Evolutionary conservation across 2,797 vertebrate species (phyloP), one percentile per base, ranked within the genome.

Genomic region (Helostoma temminkii): DNA sequence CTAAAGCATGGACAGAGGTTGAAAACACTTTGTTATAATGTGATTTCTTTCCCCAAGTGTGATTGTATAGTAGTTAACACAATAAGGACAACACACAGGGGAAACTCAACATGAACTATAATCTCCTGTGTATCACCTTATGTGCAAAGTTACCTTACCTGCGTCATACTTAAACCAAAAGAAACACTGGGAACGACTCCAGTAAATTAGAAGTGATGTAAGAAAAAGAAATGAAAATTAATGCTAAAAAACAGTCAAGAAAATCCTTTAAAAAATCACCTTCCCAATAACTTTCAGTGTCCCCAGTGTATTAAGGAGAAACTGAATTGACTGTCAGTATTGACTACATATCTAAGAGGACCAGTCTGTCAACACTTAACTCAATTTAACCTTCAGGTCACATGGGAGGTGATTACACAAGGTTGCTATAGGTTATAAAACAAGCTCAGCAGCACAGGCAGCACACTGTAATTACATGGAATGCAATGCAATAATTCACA

Each of bases 401-500:
- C 26, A 62, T 28, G 36, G 22, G 50, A 64, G 49, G 39, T 11
- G 1, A 65, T 39, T 41, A n/a, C 41, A 42, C 8, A n/a, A 9
- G 41, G 18, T n/a, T 10, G 18, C 14, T 34, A 11, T 34, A 62
- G 74, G 52, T 71, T 69, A 41, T 59, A 58, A 43, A 60, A 49
- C 28, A 62, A 56, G 14, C 49, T 65, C 59, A 78, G 60, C 50
- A 74, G 68, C 54, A 47, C 63, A 80, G 79, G 74, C 47, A 45
- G 50, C 28, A 43, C 36, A 25, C 19, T 71, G 59, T 61, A 74
- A 71, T 79, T 77, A 76, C 70, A 67, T 50, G 21, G 30, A 66
- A 52, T 72, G 42, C 15, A 19, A 15, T 71, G 61, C 28, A 66
- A 60, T 76, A 70, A 76, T 78, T 80, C 70, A 81, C 66, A 78